Evolutionary conservation across 2,888 invertebrate genomes (phyloP).

Genomic region (Limnephilus marmoratus): DNA sequence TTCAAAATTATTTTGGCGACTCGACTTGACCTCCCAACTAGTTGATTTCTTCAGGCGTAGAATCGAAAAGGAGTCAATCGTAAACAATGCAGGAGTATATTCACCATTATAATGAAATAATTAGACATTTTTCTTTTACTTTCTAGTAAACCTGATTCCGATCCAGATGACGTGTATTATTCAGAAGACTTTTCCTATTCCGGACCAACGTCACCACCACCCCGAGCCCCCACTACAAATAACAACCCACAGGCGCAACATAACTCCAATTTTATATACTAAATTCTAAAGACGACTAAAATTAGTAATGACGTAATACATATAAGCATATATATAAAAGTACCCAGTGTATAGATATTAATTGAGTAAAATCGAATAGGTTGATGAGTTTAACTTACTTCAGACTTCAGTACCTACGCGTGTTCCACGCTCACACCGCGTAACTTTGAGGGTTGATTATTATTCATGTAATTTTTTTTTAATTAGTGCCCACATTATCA

Average conservation of each 20-base stretch:
- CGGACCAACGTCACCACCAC: not conserved
- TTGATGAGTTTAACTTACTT: not conserved
- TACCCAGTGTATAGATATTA: not conserved
- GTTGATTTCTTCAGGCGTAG: not conserved
- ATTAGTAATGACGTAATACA: not conserved
- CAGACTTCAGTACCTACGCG: too few species aligned
- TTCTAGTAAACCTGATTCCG: not conserved
- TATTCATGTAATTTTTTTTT: too few species aligned
- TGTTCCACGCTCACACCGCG: too few species aligned
- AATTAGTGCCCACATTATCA: too few species aligned
- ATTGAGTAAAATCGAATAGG: not conserved
- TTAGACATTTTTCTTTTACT: not conserved
- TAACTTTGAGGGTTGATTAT: too few species aligned
- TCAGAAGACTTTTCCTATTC: not conserved
- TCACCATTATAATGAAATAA: not conserved
- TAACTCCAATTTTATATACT: slow-evolving; percentile 9
- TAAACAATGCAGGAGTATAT: not conserved
- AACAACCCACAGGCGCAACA: not conserved
- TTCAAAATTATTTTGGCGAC: not conserved
- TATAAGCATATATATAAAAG: not conserved
- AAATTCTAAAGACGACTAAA: not conserved
- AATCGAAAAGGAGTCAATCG: not conserved
- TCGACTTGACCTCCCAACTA: too few species aligned
- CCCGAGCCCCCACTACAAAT: not conserved
- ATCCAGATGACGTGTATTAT: not conserved